A percentile compares a stretch with the other conserved stretches of the same genome.
Evolutionary conservation across 2,113 vertebrate genomes (phyloP).

Genomic region (Calyptommatus sinebrachiatus): DNA sequence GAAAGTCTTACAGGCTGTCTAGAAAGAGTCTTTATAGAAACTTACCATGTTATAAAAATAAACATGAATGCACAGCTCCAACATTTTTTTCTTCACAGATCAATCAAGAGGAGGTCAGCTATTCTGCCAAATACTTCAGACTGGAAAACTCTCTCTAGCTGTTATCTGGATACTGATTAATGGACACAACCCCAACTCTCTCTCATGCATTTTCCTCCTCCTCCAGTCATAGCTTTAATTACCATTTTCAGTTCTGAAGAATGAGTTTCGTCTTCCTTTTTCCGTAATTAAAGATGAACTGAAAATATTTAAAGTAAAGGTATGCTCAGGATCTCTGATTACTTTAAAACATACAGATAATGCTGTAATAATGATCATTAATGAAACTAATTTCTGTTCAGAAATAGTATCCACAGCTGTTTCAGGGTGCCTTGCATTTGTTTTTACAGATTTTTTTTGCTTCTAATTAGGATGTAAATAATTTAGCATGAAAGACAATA

Average conservation of each 20-base stretch:
- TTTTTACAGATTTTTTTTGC: background rate
- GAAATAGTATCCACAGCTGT: background rate
- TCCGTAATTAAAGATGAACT: too few relatives aligned
- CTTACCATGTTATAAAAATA: conserved; percentile 23
- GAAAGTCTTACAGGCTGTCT: conserved; percentile 28
- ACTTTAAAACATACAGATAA: background rate
- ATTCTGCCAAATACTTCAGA: background rate
- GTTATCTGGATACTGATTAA: background rate
- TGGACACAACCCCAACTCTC: background rate
- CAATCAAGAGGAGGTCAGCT: background rate
- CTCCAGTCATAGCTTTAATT: too few relatives aligned
- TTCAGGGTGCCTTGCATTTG: background rate
- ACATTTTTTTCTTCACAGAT: background rate
- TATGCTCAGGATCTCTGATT: too few relatives aligned
- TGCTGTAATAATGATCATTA: background rate
- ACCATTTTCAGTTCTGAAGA: too few relatives aligned
- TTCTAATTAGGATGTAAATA: background rate
- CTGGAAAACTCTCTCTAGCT: background rate
- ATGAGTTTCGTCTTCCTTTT: too few relatives aligned
- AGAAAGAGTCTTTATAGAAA: conserved; percentile 6
- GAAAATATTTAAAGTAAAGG: too few relatives aligned
- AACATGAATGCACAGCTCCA: background rate
- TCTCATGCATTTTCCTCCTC: background rate
- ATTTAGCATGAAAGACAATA: background rate
- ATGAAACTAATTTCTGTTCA: background rate